Conservation (phyloP, 2,113 vertebrate genomes). For the Anas platyrhynchos region DNA sequence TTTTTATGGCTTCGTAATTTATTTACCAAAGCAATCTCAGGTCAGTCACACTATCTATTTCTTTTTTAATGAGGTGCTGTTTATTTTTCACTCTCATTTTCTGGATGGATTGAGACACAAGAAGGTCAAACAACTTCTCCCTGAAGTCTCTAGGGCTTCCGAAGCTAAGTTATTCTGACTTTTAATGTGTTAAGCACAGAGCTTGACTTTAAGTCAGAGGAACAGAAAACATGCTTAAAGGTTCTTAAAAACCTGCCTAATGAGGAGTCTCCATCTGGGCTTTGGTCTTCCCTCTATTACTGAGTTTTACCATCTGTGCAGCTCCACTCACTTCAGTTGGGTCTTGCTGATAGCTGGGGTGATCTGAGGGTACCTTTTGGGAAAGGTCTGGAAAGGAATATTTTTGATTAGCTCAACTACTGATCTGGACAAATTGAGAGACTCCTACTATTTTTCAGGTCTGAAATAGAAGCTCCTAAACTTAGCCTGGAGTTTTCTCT, state of each 20-base stretch:
- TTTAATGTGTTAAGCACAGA: background rate
- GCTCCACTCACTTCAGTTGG: background rate
- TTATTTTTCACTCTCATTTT: slow-evolving; percentile 54
- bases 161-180: background rate
- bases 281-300: background rate
- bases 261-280: background rate
- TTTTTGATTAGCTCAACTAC: background rate
- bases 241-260: slow-evolving; percentile 15
- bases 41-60: slow-evolving; percentile 56
- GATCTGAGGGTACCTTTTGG: slow-evolving; percentile 3
- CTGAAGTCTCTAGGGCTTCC: background rate
- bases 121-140: slow-evolving; percentile 40
- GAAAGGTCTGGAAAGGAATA: background rate
- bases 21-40: slow-evolving; percentile 61
- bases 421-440: background rate
- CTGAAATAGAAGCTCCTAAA: slow-evolving; percentile 9
- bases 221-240: background rate
- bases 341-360: background rate
- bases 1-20: slow-evolving; percentile 59
- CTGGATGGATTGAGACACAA: slow-evolving; percentile 48
- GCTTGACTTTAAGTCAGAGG: background rate
- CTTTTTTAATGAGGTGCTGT: slow-evolving; percentile 59
- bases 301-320: background rate
- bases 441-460: background rate
- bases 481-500: background rate